phyloP scores from a whole-genome alignment of 1,140 invertebrate genomes.

The Vollenhovia emeryi region DNA sequence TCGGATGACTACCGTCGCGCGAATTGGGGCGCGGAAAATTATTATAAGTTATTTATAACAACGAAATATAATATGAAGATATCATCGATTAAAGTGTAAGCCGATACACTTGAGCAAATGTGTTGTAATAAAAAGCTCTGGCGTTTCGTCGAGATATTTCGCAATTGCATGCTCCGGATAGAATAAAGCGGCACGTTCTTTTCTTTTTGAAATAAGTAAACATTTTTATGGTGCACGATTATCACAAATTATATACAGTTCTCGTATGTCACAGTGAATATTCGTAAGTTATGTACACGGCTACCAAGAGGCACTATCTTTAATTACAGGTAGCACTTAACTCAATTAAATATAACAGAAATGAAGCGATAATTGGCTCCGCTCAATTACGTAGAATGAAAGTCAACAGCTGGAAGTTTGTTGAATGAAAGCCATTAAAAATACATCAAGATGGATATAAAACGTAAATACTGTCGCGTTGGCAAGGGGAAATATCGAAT shows the following conservation, averaged over 20 bases:
- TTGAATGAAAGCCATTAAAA: conserved; percentile 29
- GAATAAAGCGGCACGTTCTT: background rate
- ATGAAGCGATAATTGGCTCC: background rate
- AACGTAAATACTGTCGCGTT: background rate
- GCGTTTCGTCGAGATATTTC: background rate
- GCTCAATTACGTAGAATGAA: background rate
- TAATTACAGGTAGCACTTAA: conserved; percentile 35
- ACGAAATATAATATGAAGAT: background rate
- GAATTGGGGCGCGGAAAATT: background rate
- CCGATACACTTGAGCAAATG: background rate
- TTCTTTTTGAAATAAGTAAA: background rate
- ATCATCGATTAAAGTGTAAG: background rate
- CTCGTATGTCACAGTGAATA: background rate
- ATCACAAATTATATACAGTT: background rate
- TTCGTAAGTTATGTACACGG: background rate
- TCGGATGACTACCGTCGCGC: background rate
- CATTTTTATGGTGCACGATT: too few relatives aligned
- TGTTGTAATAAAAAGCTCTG: conserved; percentile 2
- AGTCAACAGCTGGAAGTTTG: conserved; percentile 1
- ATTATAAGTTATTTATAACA: conserved; percentile 19
- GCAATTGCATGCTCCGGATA: background rate
- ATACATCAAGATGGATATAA: conserved; percentile 3
- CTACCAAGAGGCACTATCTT: background rate
- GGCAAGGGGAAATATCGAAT: background rate
- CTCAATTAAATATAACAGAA: conserved; percentile 29